Percentiles rank a stretch among this genome's conserved stretches.
Evolutionary conservation across 2,888 invertebrate genomes (phyloP).

Genomic region (Andrena bucephala): DNA sequence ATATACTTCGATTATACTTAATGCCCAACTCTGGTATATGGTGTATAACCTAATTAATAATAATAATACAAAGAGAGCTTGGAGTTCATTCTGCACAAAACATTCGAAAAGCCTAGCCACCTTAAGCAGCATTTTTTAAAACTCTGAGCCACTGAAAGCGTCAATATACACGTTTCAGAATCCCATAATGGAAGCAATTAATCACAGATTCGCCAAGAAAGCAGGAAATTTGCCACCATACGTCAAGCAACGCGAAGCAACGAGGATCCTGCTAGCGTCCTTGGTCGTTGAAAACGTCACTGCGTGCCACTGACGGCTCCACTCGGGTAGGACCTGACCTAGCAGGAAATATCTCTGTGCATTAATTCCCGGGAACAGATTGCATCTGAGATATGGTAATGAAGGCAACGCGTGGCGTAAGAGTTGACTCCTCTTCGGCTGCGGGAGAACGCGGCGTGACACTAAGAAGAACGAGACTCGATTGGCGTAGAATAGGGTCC

Average conservation of each 20-base stretch:
- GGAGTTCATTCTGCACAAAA: too few species aligned
- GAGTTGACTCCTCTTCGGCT: conserved; percentile 76
- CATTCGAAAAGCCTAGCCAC: too few species aligned
- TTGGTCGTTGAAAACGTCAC: conserved; percentile 51
- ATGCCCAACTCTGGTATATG: too few species aligned
- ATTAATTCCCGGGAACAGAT: conserved; percentile 83
- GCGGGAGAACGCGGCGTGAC: conserved; percentile 77
- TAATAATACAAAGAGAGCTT: too few species aligned
- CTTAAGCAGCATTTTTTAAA: too few species aligned
- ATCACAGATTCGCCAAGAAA: too few species aligned
- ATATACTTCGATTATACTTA: too few species aligned
- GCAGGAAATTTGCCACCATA: too few species aligned
- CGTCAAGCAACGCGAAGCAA: neutral
- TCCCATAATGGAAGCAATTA: too few species aligned
- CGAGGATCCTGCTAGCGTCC: conserved; percentile 17
- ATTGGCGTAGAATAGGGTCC: conserved; percentile 81
- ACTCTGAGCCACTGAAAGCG: too few species aligned
- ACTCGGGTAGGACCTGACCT: conserved; percentile 62
- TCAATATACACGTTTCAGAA: too few species aligned
- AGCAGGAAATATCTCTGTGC: conserved; percentile 81
- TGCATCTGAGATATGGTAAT: conserved; percentile 84
- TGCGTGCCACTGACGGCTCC: conserved; percentile 45
- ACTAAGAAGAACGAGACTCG: conserved; percentile 82
- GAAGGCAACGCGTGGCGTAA: conserved; percentile 83
- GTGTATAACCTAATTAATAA: too few species aligned